Base-by-base conservation (phyloP, 2,888 invertebrate species). In the Oscheius myriophilus region DNA sequence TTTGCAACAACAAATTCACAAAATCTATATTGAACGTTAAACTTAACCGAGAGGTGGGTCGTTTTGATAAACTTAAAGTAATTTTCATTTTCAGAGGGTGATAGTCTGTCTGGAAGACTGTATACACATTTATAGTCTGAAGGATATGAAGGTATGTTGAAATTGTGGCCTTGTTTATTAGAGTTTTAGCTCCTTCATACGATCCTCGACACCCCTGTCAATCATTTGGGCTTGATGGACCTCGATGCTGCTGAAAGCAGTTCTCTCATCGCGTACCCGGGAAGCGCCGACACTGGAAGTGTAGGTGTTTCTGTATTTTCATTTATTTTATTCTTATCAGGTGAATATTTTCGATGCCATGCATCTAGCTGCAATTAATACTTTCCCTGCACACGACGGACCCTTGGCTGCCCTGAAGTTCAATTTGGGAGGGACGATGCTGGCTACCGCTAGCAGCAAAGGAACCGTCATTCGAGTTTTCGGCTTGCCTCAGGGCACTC, bases 71-170 rank as follows among this genome's bases (percentile, higher is more conserved):
- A 25, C 14, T 46, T 61, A 18, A 12, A 1, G 7, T 43, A 11
- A 58, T 53, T 45, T 41, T 18, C 26, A 68, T 18, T 3, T 87
- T 55, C 90, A 93, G 93, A 91, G 97, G 86, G 90, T 98, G 87
- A 92, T 98, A 79, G 97, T 98, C 80, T 96, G 96, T 88, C 90
- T 98, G 85, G 96, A 97, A 89, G 97, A 97, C 88, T 94, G 94
- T 82, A 90, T 98, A 80, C 96, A 96, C 89, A 95, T 98, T 87
- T 97, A 98, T 90, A 96, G 96, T 89, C 96, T 98, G 86, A 92
- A 87, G 18, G 86, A 86, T 54, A 86, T 86, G 86, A 79, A 76
- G n/a, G n/a, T n/a, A n/a, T n/a, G n/a, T n/a, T n/a, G n/a, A n/a
- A n/a, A n/a, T n/a, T n/a, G n/a, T n/a, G n/a, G n/a, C n/a, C n/a